Evolutionary conservation across 2,888 invertebrate genomes (phyloP), one percentile per base, ranked within the genome.

Genomic region (Acrobeloides nanus): DNA sequence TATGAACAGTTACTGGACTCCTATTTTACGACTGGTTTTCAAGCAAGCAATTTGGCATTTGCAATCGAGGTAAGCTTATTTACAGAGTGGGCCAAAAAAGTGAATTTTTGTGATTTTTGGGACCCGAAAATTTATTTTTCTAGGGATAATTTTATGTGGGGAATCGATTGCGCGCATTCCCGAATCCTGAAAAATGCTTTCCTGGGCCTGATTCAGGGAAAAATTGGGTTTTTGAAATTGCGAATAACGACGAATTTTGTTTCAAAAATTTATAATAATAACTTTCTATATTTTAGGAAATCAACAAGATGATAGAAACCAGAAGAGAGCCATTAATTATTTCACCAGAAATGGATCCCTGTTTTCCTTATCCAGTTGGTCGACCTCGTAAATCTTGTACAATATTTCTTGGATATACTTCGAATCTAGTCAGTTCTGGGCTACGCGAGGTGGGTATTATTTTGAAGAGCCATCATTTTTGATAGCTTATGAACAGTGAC

Each of bases 401-500:
- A 2, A 86, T 97, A 72, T 99, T 97, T 76, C 77, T 97, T 55
- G 92, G 93, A 1, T 97, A 85, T 74, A 97, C 97, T 0, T 95
- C 95, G 0, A 99, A 97, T 76, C 83, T 97, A 81, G 86, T 89
- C 25, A 95, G 95, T 0, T 86, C 87, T 44, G 97, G 97, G 2
- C 78, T 95, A 50, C 79, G 97, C 53, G 97, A 99, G 70, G 68
- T 66, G 25, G 27, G 51, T 37, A 33, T 40, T 15, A 4, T 15
- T 49, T 48, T n/a, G 29, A 15, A 25, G 25, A 15, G 35, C 35
- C 3, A 12, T 10, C 3, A 39, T n/a, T n/a, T n/a, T n/a, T n/a
- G n/a, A n/a, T n/a, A n/a, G n/a, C n/a, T n/a, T n/a, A n/a, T n/a
- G n/a, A n/a, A n/a, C n/a, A n/a, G n/a, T n/a, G n/a, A n/a, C n/a